Base-by-base conservation (phyloP, 2,113 vertebrate species). In the Neomonachus schauinslandi region DNA sequence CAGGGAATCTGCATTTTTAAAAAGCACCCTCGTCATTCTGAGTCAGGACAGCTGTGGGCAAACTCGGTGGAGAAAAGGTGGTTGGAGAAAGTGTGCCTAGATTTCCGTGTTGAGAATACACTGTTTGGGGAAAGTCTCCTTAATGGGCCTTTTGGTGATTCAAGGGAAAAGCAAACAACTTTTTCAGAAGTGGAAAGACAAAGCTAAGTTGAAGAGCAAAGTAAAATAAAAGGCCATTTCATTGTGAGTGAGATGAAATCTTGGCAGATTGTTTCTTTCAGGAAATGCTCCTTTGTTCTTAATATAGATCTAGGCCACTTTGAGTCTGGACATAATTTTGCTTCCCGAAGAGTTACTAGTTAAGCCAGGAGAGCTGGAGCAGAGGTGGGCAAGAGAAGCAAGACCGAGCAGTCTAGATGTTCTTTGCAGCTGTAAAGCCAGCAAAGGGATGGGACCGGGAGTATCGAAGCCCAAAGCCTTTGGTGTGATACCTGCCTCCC, bases 231-330 rank as follows among this genome's bases (percentile, higher is more conserved):
- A 96, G 46, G 2, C 7, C 0, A 2, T 57, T 31, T 77, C 39
- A 51, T 26, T 83, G 61, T n/a, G 61, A 85, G 53, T 36, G 53
- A 81, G 51, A 76, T 65, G 53, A 72, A 92, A 71, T 72, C 72
- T 94, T 95, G 85, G 81, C 94, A 71, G 24, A 51, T 46, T 57
- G 28, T 77, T 61, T 79, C 84, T 87, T 92, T 76, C 55, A 86
- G 89, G 85, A 95, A 94, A 80, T 19, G 8, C 15, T 91, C 80
- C 31, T 95, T 91, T 91, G 77, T 91, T 89, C 85, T 91, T 85
- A 21, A 39, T 46, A 83, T 15, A 76, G 22, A 71, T 81, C 72
- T 76, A 74, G 71, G 74, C 33, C 87, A 28, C n/a, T 80, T 1
- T 19, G 65, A 97, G 69, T 84, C 36, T 77, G 42, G 26, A 76